Evolutionary conservation across 2,797 vertebrate species (phyloP), one percentile per base, ranked within the genome.

Genomic region (Arnoldichthys spilopterus): DNA sequence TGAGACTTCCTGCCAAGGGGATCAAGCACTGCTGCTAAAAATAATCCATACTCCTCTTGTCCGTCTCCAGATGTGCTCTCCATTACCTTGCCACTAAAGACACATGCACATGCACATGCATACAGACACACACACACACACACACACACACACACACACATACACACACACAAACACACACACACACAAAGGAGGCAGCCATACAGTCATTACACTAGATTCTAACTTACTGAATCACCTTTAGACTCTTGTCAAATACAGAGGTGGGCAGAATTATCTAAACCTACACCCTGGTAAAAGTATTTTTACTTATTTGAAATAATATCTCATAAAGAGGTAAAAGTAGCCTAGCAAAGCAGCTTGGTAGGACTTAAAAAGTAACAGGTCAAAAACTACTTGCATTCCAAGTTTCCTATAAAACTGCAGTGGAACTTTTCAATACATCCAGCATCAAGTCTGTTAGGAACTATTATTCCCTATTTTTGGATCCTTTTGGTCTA

Each of bases 11-110:
- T 90, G 89, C 89, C 86, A 88, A 78, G 74, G 78, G 83, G 58
- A 87, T 85, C 88, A 82, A 90, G 87, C 84, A 88, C 84, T 80
- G 85, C 78, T 88, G 87, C 91, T 94, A 94, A 93, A 94, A 93
- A 94, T 94, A 95, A 84, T 62, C 81, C 7, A 26, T 56, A 86
- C n/a, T 47, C 77, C 71, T 75, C 40, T 47, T 62, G 53, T 82
- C 78, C 80, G 78, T 58, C 78, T 87, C 90, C 90, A 94, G 90
- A 93, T 93, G 92, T 90, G 88, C 75, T 88, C 88, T 90, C 89
- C 80, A 87, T 86, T 87, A 82, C n/a, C 56, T 56, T 70, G 77
- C 74, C 63, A 61, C 63, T 85, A 87, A 72, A 80, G 30, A 67
- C 72, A 81, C 77, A 26, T 53, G 37, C 53, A 63, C 37, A 62